Conservation (phyloP, 2,113 vertebrate genomes). For the Hemichromis elongatus region DNA sequence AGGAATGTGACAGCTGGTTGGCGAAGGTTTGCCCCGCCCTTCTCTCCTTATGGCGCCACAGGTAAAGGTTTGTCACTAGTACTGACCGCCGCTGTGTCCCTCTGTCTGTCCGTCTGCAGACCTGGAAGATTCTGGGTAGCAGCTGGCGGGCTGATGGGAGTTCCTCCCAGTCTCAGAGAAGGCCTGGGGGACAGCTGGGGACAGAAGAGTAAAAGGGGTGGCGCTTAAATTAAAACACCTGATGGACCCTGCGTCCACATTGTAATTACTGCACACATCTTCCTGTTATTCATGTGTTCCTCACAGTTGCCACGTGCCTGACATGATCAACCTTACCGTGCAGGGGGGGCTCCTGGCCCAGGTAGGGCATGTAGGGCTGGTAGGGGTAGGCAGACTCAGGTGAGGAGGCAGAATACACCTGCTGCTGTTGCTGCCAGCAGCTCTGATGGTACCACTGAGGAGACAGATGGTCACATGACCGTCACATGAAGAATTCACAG, state of each 20-base stretch:
- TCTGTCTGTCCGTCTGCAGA: slow-evolving; percentile 69
- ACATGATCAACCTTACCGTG: slow-evolving; percentile 23
- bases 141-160: slow-evolving; percentile 48
- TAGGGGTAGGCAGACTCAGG: slow-evolving; percentile 71
- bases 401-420: slow-evolving; percentile 56
- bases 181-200: slow-evolving; percentile 61
- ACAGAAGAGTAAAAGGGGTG: background rate
- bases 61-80: background rate
- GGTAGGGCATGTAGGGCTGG: slow-evolving; percentile 69
- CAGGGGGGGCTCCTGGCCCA: slow-evolving; percentile 29
- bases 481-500: background rate
- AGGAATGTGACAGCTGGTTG: background rate
- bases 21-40: background rate
- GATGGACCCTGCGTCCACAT: background rate
- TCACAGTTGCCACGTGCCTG: background rate
- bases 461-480: background rate
- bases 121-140: slow-evolving; percentile 72
- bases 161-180: slow-evolving; percentile 4
- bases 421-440: slow-evolving; percentile 81
- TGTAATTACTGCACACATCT: background rate
- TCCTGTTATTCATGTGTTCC: background rate
- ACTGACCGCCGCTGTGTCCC: slow-evolving; percentile 18
- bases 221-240: background rate
- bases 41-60: background rate
- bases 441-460: slow-evolving; percentile 86